Base-by-base conservation (phyloP, 1,140 invertebrate species). In the Conus betulinus region DNA sequence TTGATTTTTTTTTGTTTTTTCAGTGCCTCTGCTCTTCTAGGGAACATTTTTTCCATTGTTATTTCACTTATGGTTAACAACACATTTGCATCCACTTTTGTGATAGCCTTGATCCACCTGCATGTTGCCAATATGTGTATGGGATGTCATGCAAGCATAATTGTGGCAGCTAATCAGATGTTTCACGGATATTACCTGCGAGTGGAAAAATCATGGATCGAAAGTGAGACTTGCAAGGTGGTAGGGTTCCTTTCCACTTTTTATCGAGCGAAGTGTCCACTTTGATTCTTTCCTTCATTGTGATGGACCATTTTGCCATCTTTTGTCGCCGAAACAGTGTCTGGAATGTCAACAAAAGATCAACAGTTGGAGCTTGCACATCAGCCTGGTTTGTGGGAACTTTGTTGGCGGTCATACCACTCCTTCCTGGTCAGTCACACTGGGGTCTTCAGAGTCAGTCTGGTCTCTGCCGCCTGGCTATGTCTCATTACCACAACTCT, bases 81-180 rank as follows among this genome's bases (percentile, higher is more conserved):
- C 11, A 71, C 20, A 20, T n/a, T 71, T 71, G 23, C 6, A 71
- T 17, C 11, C 67, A 71, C 11, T 71, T n/a, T 71, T 6, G 6
- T 71, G 6, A 23, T n/a, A 92, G 7, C 51, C 92, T 10, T 93
- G 93, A 92, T 92, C 92, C 15, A 78, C 93, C 1, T 94, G 93
- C 76, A 39, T 93, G 52, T 85, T 92, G 23, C 91, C 93, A 11
- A 93, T 94, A 25, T 93, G 91, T 57, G 71, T 84, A 8, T 91
- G 92, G 3, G 93, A 94, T 6, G 67, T 71, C 67, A 71, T 71
- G 67, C 83, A 76, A 88, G 17, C n/a, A 76, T 27, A 93, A 90
- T 84, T 81, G 91, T 7, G 93, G 91, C 27, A 85, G n/a, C 5
- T 93, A 93, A 76, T 84, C 90, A 25, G 83, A 74, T 39, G n/a